Conservation (phyloP, 2,113 vertebrate species). For the Charina bottae region DNA sequence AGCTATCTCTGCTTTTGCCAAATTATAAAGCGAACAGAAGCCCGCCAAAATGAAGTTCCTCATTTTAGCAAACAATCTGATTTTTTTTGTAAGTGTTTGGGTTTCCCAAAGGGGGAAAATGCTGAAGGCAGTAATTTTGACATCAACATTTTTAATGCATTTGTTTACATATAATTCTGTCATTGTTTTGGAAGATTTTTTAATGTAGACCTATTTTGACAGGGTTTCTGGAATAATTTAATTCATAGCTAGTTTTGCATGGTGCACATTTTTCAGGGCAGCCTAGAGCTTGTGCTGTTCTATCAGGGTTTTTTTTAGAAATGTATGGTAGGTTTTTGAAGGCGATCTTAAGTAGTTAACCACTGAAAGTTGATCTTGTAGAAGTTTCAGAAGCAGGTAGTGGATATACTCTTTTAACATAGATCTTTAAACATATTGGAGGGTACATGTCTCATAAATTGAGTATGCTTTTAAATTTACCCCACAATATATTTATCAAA, state of each 20-base stretch:
- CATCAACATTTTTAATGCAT: constrained; percentile 54
- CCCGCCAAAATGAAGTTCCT: constrained; percentile 77
- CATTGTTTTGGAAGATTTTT: constrained; percentile 65
- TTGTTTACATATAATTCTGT: constrained; percentile 62
- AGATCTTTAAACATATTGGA: constrained; percentile 25
- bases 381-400: constrained; percentile 31
- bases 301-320: constrained; percentile 24
- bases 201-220: constrained; percentile 58
- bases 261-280: constrained; percentile 49
- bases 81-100: constrained; percentile 66
- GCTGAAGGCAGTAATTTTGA: constrained; percentile 54
- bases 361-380: neutral
- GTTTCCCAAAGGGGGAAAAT: constrained; percentile 61
- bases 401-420: constrained; percentile 29
- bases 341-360: constrained; percentile 23
- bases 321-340: constrained; percentile 19
- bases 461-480: constrained; percentile 31
- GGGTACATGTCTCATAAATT: constrained; percentile 35
- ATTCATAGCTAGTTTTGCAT: constrained; percentile 45
- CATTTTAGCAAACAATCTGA: constrained; percentile 78
- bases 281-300: constrained; percentile 30
- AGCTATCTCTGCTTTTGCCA: constrained; percentile 67
- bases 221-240: constrained; percentile 65
- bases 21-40: constrained; percentile 73
- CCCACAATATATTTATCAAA: constrained; percentile 17